Conservation (phyloP, 2,797 vertebrate species). For the Protonibea diacanthus region DNA sequence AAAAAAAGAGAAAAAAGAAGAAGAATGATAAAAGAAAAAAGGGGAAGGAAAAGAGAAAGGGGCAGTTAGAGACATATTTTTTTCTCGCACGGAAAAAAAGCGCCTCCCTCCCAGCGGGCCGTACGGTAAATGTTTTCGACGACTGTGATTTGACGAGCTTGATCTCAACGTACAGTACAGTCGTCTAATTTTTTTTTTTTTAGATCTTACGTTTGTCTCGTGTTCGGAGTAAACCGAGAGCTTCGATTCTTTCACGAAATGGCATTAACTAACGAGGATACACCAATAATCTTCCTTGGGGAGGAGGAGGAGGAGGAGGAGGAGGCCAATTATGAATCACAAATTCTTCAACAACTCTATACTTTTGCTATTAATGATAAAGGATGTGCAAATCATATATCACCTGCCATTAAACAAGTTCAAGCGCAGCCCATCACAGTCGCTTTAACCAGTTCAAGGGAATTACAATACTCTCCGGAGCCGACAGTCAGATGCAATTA, state of each 20-base stretch:
- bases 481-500: conserved; percentile 84
- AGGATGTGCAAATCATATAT: conserved; percentile 64
- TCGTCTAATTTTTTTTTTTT: conserved; percentile 11
- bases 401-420: conserved; percentile 74
- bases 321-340: conserved; percentile 16
- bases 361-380: conserved; percentile 51
- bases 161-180: conserved; percentile 56
- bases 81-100: conserved; percentile 32
- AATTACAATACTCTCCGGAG: conserved; percentile 80
- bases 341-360: conserved; percentile 11
- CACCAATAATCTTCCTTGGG: neutral
- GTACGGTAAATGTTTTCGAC: conserved; percentile 60
- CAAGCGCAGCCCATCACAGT: conserved; percentile 77
- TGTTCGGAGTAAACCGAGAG: conserved; percentile 10
- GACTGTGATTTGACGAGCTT: conserved; percentile 71
- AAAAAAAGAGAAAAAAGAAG: conserved; percentile 66
- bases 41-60: conserved; percentile 70
- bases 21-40: conserved; percentile 72
- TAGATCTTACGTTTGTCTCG: conserved; percentile 44
- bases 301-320: neutral
- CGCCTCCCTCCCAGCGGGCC: conserved; percentile 56
- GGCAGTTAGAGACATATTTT: conserved; percentile 72
- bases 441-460: conserved; percentile 82
- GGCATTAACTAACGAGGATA: conserved; percentile 6
- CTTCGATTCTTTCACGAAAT: conserved; percentile 16